Evolutionary conservation across 1,140 invertebrate species (phyloP).

Genomic region (Holotrichia oblita): DNA sequence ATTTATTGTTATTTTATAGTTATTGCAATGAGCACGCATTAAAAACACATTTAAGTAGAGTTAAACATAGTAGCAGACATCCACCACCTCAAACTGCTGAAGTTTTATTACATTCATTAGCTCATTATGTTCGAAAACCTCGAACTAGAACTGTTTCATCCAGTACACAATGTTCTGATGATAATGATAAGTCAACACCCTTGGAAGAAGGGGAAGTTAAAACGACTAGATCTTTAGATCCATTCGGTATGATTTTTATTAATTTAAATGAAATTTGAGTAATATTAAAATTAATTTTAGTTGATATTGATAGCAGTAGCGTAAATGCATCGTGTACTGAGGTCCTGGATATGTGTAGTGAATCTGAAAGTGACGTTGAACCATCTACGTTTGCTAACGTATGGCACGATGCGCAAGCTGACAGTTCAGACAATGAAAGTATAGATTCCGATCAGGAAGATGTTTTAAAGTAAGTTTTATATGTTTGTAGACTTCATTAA

Average conservation of each 20-base stretch:
- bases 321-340: slow-evolving; percentile 67
- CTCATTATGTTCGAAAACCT: slow-evolving; percentile 65
- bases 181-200: slow-evolving; percentile 52
- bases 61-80: slow-evolving; percentile 66
- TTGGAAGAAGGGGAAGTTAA: slow-evolving; percentile 56
- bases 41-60: slow-evolving; percentile 67
- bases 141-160: slow-evolving; percentile 49
- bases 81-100: slow-evolving; percentile 70
- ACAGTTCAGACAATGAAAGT: slow-evolving; percentile 80
- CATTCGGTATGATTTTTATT: slow-evolving; percentile 65
- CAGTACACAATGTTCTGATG: slow-evolving; percentile 51
- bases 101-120: slow-evolving; percentile 66
- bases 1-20: slow-evolving; percentile 59
- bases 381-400: slow-evolving; percentile 71
- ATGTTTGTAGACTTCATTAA: neutral
- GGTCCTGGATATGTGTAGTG: slow-evolving; percentile 75
- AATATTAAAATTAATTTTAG: slow-evolving; percentile 58
- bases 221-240: slow-evolving; percentile 60
- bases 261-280: neutral
- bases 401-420: slow-evolving; percentile 71
- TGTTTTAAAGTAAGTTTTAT: slow-evolving; percentile 72
- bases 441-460: slow-evolving; percentile 82
- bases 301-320: slow-evolving; percentile 67
- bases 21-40: slow-evolving; percentile 73
- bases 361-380: slow-evolving; percentile 78